Evolutionary conservation across 2,113 vertebrate species (phyloP).

Genomic region (Charina bottae): DNA sequence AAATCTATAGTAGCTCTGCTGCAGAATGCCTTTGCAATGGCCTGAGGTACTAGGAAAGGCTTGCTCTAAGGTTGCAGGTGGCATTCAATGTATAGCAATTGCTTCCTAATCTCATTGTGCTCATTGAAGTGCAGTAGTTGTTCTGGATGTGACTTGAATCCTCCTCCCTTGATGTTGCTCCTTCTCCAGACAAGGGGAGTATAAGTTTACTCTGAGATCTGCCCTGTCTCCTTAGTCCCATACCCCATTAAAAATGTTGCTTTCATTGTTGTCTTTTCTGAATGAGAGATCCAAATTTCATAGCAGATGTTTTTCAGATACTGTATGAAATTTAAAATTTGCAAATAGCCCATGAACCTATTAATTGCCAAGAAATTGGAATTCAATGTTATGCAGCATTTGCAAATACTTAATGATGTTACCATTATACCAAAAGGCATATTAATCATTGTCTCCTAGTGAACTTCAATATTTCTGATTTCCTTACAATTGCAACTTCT

Average conservation of each 20-base stretch:
- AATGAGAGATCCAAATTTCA: background rate
- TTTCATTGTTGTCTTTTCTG: background rate
- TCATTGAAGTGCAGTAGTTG: background rate
- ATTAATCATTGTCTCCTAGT: background rate
- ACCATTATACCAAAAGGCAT: background rate
- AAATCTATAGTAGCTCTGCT: background rate
- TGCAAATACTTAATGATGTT: background rate
- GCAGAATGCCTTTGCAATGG: background rate
- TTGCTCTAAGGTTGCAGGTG: background rate
- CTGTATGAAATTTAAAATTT: background rate
- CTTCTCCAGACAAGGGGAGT: background rate
- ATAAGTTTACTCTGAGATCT: background rate
- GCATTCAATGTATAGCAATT: background rate
- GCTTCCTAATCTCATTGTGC: background rate
- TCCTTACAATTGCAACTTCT: background rate
- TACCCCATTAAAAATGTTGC: background rate
- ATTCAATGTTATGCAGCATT: background rate
- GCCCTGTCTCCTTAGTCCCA: background rate
- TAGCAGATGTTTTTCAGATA: background rate
- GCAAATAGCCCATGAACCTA: background rate
- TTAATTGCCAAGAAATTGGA: background rate
- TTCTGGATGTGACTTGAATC: background rate
- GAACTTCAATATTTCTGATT: slow-evolving; percentile 1
- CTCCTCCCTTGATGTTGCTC: background rate
- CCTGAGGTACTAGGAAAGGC: background rate